Conservation (phyloP, 92 coral and sea anemone species). For the Bergia puertoricense region DNA sequence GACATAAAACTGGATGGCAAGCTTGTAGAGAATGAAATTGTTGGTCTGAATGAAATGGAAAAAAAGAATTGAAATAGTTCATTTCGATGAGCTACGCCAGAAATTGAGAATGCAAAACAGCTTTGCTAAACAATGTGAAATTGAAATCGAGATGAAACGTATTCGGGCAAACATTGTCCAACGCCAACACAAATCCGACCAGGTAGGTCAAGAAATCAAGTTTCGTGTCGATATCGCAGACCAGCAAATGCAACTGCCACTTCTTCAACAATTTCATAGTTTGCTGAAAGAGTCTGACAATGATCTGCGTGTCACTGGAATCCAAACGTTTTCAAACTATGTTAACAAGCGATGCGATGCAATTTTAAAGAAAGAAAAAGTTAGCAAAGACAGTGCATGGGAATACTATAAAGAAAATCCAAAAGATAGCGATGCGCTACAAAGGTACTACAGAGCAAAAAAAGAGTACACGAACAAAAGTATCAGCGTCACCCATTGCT, state of each 20-base stretch:
- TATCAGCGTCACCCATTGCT: constrained; percentile 5
- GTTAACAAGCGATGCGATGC: neutral
- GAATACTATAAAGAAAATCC: constrained; percentile 1
- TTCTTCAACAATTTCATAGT: neutral
- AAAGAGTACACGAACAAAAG: constrained; percentile 7
- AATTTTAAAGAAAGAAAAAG: constrained; percentile 14
- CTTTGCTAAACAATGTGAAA: constrained; percentile 19
- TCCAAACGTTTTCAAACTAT: neutral
- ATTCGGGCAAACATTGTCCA: constrained; percentile 4
- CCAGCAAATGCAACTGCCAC: constrained; percentile 5
- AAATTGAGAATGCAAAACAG: constrained; percentile 5
- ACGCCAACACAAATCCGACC: neutral
- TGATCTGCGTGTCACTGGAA: constrained; percentile 6
- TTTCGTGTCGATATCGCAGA: neutral
- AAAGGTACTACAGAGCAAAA: constrained; percentile 19
- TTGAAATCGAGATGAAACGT: constrained; percentile 12
- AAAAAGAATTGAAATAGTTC: neutral
- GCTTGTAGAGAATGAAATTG: constrained; percentile 3
- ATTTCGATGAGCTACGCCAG: constrained; percentile 8
- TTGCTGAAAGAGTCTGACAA: neutral
- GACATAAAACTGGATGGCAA: neutral
- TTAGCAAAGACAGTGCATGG: constrained; percentile 11
- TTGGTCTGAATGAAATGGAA: neutral
- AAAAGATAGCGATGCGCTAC: constrained; percentile 5
- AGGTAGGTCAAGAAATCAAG: neutral